Evolutionary conservation across 2,888 invertebrate species (phyloP).

Genomic region (Chouioia cunea): DNA sequence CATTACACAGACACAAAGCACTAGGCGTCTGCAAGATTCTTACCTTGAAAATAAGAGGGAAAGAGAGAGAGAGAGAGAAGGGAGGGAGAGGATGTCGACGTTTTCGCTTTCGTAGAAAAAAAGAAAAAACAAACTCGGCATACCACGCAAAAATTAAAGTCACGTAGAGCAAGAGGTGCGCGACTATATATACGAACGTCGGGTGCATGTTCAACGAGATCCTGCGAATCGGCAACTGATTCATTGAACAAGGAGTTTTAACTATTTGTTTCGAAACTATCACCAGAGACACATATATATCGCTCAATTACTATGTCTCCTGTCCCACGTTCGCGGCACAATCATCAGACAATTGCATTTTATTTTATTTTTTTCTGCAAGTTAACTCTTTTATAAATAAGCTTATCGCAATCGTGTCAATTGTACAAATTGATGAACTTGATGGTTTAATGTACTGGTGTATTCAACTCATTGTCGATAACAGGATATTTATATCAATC

Average conservation of each 20-base stretch:
- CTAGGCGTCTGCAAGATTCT: not conserved
- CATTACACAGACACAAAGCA: slow-evolving; percentile 11
- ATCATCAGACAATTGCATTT: too few relatives aligned
- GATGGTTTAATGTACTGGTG: too few relatives aligned
- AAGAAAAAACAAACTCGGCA: not conserved
- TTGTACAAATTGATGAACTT: too few relatives aligned
- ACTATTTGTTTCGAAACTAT: slow-evolving; percentile 8
- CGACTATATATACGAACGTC: too few relatives aligned
- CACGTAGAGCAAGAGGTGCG: slow-evolving; percentile 27
- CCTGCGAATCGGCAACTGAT: slow-evolving; percentile 19
- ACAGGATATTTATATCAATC: too few relatives aligned
- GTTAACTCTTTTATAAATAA: too few relatives aligned
- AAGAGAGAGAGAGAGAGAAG: not conserved
- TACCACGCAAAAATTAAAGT: slow-evolving; percentile 33
- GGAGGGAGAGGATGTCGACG: slow-evolving; percentile 4
- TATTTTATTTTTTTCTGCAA: too few relatives aligned
- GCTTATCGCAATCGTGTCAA: too few relatives aligned
- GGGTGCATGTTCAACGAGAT: slow-evolving; percentile 27
- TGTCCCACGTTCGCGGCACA: too few relatives aligned
- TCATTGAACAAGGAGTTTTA: slow-evolving; percentile 28
- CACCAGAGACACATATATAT: too few relatives aligned
- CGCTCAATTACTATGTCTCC: too few relatives aligned
- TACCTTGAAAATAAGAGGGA: slow-evolving; percentile 6
- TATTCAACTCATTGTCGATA: too few relatives aligned
- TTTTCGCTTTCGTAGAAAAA: slow-evolving; percentile 33